Evolutionary conservation across 2,797 vertebrate species (phyloP).

Genomic region (Acropternis orthonyx): DNA sequence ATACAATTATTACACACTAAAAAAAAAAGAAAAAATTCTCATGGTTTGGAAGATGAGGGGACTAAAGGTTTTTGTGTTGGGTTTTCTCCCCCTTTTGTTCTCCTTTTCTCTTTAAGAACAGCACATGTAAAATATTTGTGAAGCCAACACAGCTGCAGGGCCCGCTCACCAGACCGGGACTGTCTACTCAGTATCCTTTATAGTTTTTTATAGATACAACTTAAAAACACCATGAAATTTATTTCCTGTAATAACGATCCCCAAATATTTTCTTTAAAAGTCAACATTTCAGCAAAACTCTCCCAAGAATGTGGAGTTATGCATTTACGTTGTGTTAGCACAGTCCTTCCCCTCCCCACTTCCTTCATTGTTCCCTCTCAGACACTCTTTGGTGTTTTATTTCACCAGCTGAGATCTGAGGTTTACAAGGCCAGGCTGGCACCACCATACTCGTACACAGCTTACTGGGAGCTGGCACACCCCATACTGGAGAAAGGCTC

Average conservation of each 20-base stretch:
- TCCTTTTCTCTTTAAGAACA: slow-evolving; percentile 63
- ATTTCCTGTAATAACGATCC: slow-evolving; percentile 69
- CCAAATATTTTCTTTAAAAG: slow-evolving; percentile 72
- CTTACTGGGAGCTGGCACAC: neutral
- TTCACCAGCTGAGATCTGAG: neutral
- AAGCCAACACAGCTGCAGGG: slow-evolving; percentile 77
- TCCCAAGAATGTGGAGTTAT: neutral
- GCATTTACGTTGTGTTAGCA: neutral
- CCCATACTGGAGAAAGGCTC: fast-evolving
- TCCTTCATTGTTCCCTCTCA: neutral
- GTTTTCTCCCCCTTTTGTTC: neutral
- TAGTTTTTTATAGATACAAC: slow-evolving; percentile 76
- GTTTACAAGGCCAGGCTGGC: fast-evolving
- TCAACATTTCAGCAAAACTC: slow-evolving; percentile 18
- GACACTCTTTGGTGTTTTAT: neutral
- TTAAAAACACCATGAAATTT: slow-evolving; percentile 70
- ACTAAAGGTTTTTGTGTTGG: neutral
- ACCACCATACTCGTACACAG: fast-evolving
- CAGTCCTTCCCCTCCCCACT: neutral
- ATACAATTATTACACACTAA: slow-evolving; percentile 24
- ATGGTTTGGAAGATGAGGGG: slow-evolving; percentile 41
- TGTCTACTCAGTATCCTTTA: slow-evolving; percentile 71
- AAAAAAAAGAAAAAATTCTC: slow-evolving; percentile 47
- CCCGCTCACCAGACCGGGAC: slow-evolving; percentile 49
- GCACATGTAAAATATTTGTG: slow-evolving; percentile 72